Percentiles rank a stretch among this genome's conserved stretches.
phyloP scores from a whole-genome alignment of 2,888 invertebrate species.

The Scaptomyza reducta region DNA sequence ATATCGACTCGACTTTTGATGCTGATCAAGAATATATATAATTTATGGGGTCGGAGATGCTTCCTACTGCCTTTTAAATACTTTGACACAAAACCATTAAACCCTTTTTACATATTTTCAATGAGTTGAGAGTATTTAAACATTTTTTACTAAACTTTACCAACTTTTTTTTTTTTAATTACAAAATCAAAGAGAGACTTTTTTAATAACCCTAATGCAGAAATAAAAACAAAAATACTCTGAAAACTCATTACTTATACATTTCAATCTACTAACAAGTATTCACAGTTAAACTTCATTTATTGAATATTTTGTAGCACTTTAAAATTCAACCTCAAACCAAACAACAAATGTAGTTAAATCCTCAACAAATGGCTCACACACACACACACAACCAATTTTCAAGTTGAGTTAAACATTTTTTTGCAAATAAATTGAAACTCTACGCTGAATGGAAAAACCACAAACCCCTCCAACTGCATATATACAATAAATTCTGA shows the following conservation, averaged over 20 bases:
- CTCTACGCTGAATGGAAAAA: not conserved
- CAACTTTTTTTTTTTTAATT: no score
- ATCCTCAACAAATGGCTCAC: not conserved
- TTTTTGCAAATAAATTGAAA: constrained; percentile 3
- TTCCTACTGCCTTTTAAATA: no score
- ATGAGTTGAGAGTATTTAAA: no score
- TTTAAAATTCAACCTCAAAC: not conserved
- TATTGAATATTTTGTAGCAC: not conserved
- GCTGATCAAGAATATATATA: no score
- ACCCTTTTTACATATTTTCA: no score
- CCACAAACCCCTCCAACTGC: not conserved
- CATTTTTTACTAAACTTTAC: no score
- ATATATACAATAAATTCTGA: constrained; percentile 10
- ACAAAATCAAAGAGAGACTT: no score
- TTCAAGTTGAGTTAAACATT: not conserved
- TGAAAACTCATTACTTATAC: not conserved
- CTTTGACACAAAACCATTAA: no score
- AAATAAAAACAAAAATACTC: not conserved
- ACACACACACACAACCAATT: not conserved
- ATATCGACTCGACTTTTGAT: no score
- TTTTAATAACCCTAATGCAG: not conserved
- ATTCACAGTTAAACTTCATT: not conserved
- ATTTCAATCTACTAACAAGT: not conserved
- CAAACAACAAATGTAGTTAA: not conserved
- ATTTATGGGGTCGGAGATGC: no score